Percentiles rank a stretch among this genome's conserved stretches.
phyloP scores from a whole-genome alignment of 2,797 vertebrate species.

The Schizopygopsis malacanthus region DNA sequence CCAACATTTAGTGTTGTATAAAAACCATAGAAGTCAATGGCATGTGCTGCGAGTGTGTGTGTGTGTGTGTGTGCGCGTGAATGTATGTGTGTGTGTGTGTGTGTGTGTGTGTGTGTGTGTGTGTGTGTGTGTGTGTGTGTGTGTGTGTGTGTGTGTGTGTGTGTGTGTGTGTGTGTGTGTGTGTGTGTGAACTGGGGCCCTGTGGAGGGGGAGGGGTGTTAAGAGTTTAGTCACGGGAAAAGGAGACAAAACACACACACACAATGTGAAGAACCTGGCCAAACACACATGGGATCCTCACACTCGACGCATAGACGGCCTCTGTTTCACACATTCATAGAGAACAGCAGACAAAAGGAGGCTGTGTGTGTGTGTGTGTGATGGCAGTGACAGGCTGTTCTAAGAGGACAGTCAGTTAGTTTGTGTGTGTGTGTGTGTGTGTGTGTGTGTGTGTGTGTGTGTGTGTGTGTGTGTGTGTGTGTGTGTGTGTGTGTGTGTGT shows the following conservation, averaged over 20 bases:
- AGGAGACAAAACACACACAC: slow-evolving; percentile 45
- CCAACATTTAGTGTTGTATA: not conserved
- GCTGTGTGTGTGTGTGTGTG: slow-evolving; percentile 45
- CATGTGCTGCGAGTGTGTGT: slow-evolving; percentile 28
- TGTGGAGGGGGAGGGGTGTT: slow-evolving; percentile 40
- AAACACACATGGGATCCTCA: slow-evolving; percentile 44
- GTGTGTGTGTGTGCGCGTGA: not conserved
- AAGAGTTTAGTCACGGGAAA: slow-evolving; percentile 65
- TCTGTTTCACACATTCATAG: slow-evolving; percentile 10
- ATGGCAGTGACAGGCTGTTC: too few relatives aligned
- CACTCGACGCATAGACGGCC: slow-evolving; percentile 21
- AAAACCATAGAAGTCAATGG: not conserved
- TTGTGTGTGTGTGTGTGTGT: too few relatives aligned
- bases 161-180: not conserved
- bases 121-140: too few relatives aligned
- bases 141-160: not conserved
- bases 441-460: too few relatives aligned
- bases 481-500: too few relatives aligned
- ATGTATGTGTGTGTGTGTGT: not conserved
- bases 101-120: too few relatives aligned
- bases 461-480: too few relatives aligned
- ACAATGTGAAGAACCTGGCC: slow-evolving; percentile 38
- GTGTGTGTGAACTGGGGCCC: slow-evolving; percentile 24
- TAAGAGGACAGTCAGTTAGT: too few relatives aligned
- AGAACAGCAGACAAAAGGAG: slow-evolving; percentile 72